Evolutionary conservation across 2,113 vertebrate genomes (phyloP), one percentile per base, ranked within the genome.

Genomic region (Tautogolabrus adspersus): DNA sequence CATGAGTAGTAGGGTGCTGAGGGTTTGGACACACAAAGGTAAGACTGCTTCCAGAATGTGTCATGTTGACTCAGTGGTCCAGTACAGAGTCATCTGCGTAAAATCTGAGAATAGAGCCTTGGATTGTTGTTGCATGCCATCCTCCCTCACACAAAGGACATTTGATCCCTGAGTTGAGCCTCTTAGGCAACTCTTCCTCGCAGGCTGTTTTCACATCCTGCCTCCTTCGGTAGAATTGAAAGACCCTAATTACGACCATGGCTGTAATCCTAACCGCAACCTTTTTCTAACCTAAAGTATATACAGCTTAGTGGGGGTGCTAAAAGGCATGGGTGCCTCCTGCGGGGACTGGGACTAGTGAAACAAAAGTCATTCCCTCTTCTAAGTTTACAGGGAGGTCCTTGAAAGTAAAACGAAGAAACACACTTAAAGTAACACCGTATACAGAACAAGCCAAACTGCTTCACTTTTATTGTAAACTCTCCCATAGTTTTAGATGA

Each of bases 151-250:
- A 79, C 52, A 34, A 38, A 11, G 22, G 80, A 87, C 66, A 82
- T 81, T 38, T 77, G 83, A 85, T 68, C 73, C 76, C 72, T 42
- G 57, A 84, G 47, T 55, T 42, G 21, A 82, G 61, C 62, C 74
- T 74, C 70, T 63, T 37, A 34, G 46, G 63, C 72, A 72, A 38
- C 67, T 56, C 42, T 62, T 72, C 62, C 67, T 70, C 74, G 40
- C 40, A 49, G 55, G 59, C 40, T 63, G 37, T 76, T 60, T 37
- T 64, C 68, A 71, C 16, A 66, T 72, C 40, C 22, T 2, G 3
- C 44, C 59, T 66, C 57, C 68, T 40, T 38, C 54, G 18, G 23
- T 76, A 51, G 19, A 54, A 54, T 60, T 60, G 64, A 19, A 30
- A 47, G 72, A 79, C 40, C 51, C 19, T 44, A 59, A 81, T 64